Conservation (phyloP, 2,888 invertebrate species). For the Dicyrtomina minuta region DNA sequence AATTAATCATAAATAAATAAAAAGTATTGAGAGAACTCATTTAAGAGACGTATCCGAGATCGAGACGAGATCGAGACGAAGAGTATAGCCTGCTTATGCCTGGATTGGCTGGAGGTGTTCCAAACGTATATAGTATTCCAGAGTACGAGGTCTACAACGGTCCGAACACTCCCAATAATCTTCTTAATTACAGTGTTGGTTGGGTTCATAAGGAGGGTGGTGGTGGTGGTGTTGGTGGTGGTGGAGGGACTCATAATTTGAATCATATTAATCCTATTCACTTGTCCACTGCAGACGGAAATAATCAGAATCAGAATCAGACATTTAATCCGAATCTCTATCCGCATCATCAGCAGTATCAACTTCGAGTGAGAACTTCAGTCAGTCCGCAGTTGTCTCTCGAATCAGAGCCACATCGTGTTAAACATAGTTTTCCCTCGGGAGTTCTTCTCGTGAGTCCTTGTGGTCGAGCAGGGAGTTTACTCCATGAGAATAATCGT, state of each 20-base stretch:
- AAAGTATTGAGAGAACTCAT: too few species aligned
- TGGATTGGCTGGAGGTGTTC: conserved; percentile 17
- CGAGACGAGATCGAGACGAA: too few species aligned
- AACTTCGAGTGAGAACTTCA: neutral
- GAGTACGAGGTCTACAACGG: neutral
- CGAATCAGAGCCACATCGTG: neutral
- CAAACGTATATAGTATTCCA: conserved; percentile 21
- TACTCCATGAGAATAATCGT: conserved; percentile 7
- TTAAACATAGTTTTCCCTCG: neutral
- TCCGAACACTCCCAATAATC: too few species aligned
- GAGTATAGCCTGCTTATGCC: conserved; percentile 14
- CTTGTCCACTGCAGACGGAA: too few species aligned
- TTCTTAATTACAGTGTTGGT: too few species aligned
- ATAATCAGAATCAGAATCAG: too few species aligned
- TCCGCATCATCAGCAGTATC: neutral
- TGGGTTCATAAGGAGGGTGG: neutral
- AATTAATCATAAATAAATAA: too few species aligned
- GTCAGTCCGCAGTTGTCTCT: neutral
- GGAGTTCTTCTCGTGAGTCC: conserved; percentile 24
- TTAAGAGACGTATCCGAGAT: too few species aligned
- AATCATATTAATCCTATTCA: too few species aligned
- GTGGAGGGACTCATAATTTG: neutral
- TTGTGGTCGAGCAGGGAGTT: neutral
- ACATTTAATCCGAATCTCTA: too few species aligned
- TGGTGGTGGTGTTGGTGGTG: neutral